Evolutionary conservation across 1,140 invertebrate species (phyloP), one percentile per base, ranked within the genome.

Genomic region (Linepithema humile): DNA sequence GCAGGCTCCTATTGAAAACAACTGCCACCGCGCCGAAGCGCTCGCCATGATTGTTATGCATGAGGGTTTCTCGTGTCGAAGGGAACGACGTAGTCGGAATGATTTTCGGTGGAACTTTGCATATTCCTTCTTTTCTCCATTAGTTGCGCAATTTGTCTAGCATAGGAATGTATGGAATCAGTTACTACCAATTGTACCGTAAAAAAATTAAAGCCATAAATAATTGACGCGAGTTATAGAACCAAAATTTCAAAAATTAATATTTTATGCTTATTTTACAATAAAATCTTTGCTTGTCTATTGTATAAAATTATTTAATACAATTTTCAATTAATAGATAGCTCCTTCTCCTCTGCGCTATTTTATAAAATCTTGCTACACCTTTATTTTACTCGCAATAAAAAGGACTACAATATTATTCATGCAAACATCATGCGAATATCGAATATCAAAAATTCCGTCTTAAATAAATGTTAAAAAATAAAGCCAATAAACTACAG

Each of bases 1-100:
- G n/a, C n/a, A n/a, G n/a, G 80, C 80, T 87, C 32, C 83, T 85
- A 88, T 90, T 88, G 67, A 85, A 88, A 90, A 86, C 85, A 87
- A 83, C 62, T 59, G 64, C 82, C 82, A 26, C n/a, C 29, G 29
- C 77, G 17, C 50, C n/a, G 26, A 20, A 10, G 15, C 57, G 48
- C 64, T 57, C 75, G 23, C 65, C 50, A 82, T 59, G 60, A 86
- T 90, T 90, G 85, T 90, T 84, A 84, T 83, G 72, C 85, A 60
- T 82, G 48, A 85, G 53, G 85, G 72, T 86, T 72, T 65, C 72
- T 82, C 83, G 55, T 82, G 69, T 83, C 77, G 69, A 82, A 85
- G 45, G 48, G 50, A 57, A 40, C 29, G 38, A 65, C 60, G 65
- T 45, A 64, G 62, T 40, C 48, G 62, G n/a, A 55, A 80, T 80